A percentile compares a stretch with the other conserved stretches of the same genome.
These are phyloP conservation scores for Coranthus polyacanthus DNA, from an alignment of 2,797 vertebrate genomes.

Conservation along the genomic window DNA sequence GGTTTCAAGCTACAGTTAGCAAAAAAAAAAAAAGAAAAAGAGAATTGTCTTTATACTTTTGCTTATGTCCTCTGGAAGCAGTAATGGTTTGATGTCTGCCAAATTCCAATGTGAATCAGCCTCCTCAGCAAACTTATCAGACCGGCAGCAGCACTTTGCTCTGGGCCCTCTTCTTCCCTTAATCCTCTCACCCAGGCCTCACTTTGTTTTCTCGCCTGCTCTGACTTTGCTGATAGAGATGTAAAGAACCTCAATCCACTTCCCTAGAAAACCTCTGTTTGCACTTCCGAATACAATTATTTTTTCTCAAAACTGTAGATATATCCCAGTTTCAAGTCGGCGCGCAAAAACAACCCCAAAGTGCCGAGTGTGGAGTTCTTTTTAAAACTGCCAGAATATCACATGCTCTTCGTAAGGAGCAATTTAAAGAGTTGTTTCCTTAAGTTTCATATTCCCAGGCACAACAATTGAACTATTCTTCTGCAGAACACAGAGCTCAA, in stretches of 20 bases:
- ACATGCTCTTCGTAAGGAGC: slow-evolving; percentile 6
- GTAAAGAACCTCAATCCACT: slow-evolving; percentile 35
- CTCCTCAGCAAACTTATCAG: slow-evolving; percentile 71
- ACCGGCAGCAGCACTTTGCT: slow-evolving; percentile 68
- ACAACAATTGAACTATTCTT: not conserved
- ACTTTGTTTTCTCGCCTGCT: slow-evolving; percentile 65
- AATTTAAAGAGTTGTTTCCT: slow-evolving; percentile 1
- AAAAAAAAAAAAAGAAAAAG: slow-evolving; percentile 4
- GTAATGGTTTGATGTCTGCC: slow-evolving; percentile 53
- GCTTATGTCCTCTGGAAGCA: slow-evolving; percentile 35
- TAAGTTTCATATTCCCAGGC: not conserved
- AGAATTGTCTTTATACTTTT: slow-evolving; percentile 21
- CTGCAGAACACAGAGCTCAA: not conserved
- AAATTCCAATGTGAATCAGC: slow-evolving; percentile 59
- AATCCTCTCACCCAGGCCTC: slow-evolving; percentile 61
- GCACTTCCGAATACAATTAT: slow-evolving; percentile 14
- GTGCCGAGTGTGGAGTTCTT: not conserved
- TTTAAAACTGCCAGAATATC: slow-evolving; percentile 6
- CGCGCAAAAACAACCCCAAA: slow-evolving; percentile 9
- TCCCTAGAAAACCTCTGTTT: slow-evolving; percentile 31
- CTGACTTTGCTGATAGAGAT: slow-evolving; percentile 68
- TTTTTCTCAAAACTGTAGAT: slow-evolving; percentile 26
- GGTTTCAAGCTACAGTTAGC: slow-evolving; percentile 11
- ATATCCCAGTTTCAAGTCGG: slow-evolving; percentile 23
- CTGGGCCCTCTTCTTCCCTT: slow-evolving; percentile 54